Evolutionary conservation across 2,888 invertebrate genomes (phyloP).

Genomic region (Pardosa pseudoannulata): DNA sequence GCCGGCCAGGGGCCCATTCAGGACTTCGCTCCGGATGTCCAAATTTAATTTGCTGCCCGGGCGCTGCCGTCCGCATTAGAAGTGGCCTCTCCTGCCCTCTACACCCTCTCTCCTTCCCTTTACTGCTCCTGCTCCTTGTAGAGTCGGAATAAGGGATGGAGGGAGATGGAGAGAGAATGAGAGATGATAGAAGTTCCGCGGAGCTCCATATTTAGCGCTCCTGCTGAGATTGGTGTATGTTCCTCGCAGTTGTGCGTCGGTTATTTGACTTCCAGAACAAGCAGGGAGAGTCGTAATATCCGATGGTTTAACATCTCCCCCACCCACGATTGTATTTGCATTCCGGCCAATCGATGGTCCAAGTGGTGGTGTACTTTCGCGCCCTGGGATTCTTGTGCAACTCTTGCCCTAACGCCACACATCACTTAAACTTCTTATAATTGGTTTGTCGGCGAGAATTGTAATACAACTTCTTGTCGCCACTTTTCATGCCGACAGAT

Average conservation of each 20-base stretch:
- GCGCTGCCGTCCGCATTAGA: slow-evolving; percentile 69
- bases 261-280: slow-evolving; percentile 8
- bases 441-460: too few relatives aligned
- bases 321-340: slow-evolving; percentile 1
- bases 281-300: not conserved
- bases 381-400: too few relatives aligned
- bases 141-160: slow-evolving; percentile 11
- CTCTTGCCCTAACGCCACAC: too few relatives aligned
- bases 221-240: slow-evolving; percentile 31
- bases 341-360: too few relatives aligned
- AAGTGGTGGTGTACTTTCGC: too few relatives aligned
- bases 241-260: not conserved
- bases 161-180: slow-evolving; percentile 27
- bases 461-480: too few relatives aligned
- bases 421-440: too few relatives aligned
- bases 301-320: not conserved
- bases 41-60: slow-evolving; percentile 72
- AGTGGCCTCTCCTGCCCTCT: slow-evolving; percentile 39
- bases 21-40: slow-evolving; percentile 66
- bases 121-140: slow-evolving; percentile 9
- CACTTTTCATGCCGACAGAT: too few relatives aligned
- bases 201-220: slow-evolving; percentile 65
- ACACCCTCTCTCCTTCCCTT: not conserved
- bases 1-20: slow-evolving; percentile 68
- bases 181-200: slow-evolving; percentile 11